Base-by-base conservation (phyloP, 2,888 invertebrate genomes). In the Athalia rosae region DNA sequence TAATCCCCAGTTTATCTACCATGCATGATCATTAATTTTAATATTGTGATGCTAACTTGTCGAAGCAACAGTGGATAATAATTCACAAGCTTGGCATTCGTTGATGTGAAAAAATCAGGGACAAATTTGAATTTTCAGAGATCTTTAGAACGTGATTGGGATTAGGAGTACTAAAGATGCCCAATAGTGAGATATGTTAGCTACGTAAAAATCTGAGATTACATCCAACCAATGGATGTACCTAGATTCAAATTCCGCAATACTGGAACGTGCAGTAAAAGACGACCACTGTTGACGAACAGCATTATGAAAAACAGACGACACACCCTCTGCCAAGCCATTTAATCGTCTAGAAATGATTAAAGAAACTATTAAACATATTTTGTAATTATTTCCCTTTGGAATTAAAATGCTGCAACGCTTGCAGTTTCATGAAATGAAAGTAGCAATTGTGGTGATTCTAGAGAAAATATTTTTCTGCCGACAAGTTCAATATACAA, bases 311-410 rank as follows among this genome's bases (percentile, higher is more conserved):
- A 95, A 92, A 81, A 94, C 92, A 76, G 93, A 93, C 53, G 94
- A 92, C 82, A 95, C 92, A 71, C 95, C 95, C 62, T 94, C 93
- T 69, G 94, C 94, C 84, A 95, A 90, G 84, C 95, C 95, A 89
- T 93, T 94, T 85, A 95, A 90, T 83, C 94, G 93, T 87, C 95
- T 95, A 90, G 78, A 84, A 84, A 58, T 61, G 41, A 61, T 76
- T 66, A 66, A 47, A 63, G 8, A 59, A 41, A 79, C 41, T 8
- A 62, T 9, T 15, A 28, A 45, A 71, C 43, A n/a, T n/a, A 53
- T 11, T 7, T 4, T 53, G 53, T 53, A 6, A 53, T 11, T 0
- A 4, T 11, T 11, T 53, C 53, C n/a, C 11, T n/a, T 11, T 7
- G n/a, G n/a, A n/a, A 53, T 53, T 53, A 53, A 6, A 11, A 28